Evolutionary conservation across 2,113 vertebrate genomes (phyloP), one percentile per base, ranked within the genome.

Genomic region (Gobiocypris rarus): DNA sequence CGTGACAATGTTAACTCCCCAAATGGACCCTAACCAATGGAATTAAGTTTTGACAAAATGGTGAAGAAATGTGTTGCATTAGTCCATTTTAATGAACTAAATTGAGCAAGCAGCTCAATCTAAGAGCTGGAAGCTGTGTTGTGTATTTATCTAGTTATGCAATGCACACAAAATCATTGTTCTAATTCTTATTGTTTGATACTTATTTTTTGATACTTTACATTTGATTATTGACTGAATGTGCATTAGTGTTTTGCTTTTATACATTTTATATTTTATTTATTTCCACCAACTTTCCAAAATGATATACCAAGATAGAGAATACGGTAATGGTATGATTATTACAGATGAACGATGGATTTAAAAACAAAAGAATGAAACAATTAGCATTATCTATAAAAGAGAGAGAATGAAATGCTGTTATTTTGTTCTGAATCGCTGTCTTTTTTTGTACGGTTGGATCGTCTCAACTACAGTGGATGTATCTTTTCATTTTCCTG

Each of bases 401-500:
- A 3, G 3, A 11, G 52, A 63, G 54, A 78, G 31, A 82, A 73
- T 84, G 19, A 28, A 34, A 63, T 84, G 4, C 75, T 58, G 14
- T 50, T 50, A 4, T 19, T 19, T 19, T 0, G 15, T 56, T 54
- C 17, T 45, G 74, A 43, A 59, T 59, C 56, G 31, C 74, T 83
- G 48, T 83, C 67, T 79, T 45, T 69, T 14, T 50, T 58, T 79
- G 83, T 67, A 52, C 50, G 86, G 74, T 75, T 24, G 45, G 74
- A 34, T 80, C 24, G 28, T 84, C 67, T 81, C 63, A 87, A 54
- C 86, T 85, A 87, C 73, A 73, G 79, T 85, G 83, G 71, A 86
- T 84, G 84, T 86, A 82, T 82, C 84, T 75, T 86, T 82, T 84
- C 78, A 86, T 86, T 83, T 82, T 58, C 74, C 69, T 86, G 79